These are phyloP conservation scores for Chinchilla lanigera DNA, from an alignment of 2,113 vertebrate species.

Conservation along the genomic window DNA sequence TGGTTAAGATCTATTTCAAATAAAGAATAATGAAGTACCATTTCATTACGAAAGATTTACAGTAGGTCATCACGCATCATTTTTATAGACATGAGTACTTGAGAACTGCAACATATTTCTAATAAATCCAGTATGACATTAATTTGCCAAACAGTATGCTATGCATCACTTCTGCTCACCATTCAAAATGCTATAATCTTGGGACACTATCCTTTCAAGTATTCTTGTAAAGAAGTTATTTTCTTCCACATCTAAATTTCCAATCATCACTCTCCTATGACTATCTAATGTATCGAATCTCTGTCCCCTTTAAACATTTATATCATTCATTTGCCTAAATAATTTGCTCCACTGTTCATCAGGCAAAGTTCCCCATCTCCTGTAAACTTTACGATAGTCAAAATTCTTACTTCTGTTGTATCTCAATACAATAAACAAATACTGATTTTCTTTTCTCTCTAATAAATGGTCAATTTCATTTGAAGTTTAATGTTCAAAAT, in stretches of 20 bases:
- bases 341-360: not conserved
- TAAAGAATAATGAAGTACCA: constrained; percentile 23
- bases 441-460: not conserved
- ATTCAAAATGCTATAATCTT: not conserved
- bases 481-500: not conserved
- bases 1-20: constrained; percentile 36
- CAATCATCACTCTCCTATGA: not conserved
- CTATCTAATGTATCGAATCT: not conserved
- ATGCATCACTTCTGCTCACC: not conserved
- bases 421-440: not conserved
- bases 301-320: not conserved
- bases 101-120: constrained; percentile 20
- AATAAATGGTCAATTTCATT: constrained; percentile 41
- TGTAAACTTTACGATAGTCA: not conserved
- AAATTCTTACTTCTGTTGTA: constrained; percentile 1
- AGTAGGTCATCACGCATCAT: not conserved
- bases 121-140: not conserved
- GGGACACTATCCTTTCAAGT: not conserved
- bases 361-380: not conserved
- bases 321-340: not conserved
- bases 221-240: constrained; percentile 22
- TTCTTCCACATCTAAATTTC: constrained; percentile 43
- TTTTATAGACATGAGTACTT: not conserved
- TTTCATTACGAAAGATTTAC: constrained; percentile 15
- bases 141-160: not conserved